Conservation (phyloP, 2,113 vertebrate genomes). For the Tupaia chinensis region DNA sequence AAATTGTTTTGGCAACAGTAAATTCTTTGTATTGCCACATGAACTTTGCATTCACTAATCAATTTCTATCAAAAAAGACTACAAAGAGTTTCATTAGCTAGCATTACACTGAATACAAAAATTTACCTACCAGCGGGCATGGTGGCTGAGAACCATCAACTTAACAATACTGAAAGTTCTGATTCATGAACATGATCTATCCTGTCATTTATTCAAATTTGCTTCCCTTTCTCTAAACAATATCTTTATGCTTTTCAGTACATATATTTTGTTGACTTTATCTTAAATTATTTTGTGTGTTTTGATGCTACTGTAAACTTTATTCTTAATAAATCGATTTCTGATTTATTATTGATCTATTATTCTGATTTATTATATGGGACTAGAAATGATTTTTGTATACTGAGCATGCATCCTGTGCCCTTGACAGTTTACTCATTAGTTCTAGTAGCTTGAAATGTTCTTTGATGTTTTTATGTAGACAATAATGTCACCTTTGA, state of each 20-base stretch:
- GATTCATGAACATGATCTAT: background rate
- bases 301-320: background rate
- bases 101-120: background rate
- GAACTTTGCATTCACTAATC: conserved; percentile 22
- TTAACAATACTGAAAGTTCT: conserved; percentile 17
- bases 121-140: background rate
- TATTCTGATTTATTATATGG: background rate
- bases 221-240: conserved; percentile 29
- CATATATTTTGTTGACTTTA: conserved; percentile 12
- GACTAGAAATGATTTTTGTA: conserved; percentile 10
- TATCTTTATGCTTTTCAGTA: conserved; percentile 12
- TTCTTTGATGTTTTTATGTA: background rate
- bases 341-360: background rate
- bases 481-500: background rate
- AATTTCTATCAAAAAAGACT: conserved; percentile 30
- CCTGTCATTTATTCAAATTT: conserved; percentile 34
- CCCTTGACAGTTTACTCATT: background rate
- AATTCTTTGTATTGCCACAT: background rate
- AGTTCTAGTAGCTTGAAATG: background rate
- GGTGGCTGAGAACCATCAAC: background rate
- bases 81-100: conserved; percentile 20
- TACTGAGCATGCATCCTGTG: background rate
- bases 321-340: conserved; percentile 44
- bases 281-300: background rate
- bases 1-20: conserved; percentile 40